Conservation (phyloP, 2,888 invertebrate genomes). For the Eristalis pertinax region DNA sequence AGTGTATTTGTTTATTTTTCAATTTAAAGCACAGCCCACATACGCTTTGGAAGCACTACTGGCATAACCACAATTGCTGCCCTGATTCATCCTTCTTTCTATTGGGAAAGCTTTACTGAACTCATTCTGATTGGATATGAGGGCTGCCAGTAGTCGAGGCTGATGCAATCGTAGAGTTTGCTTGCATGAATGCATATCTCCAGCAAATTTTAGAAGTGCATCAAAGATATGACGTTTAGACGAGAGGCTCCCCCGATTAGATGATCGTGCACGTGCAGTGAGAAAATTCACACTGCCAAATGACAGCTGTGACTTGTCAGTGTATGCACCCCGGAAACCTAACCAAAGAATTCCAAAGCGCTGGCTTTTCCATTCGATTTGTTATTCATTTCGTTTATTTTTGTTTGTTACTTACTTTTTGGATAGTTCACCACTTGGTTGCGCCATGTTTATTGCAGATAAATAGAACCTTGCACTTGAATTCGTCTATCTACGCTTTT, state of each 20-base stretch:
- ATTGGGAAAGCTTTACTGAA: not conserved
- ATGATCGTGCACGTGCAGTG: conserved; percentile 47
- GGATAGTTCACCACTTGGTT: conserved; percentile 78
- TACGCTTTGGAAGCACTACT: conserved; percentile 53
- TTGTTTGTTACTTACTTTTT: conserved; percentile 77
- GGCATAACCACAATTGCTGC: conserved; percentile 21
- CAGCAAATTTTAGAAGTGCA: not conserved
- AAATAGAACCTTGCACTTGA: not conserved
- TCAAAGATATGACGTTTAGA: not conserved
- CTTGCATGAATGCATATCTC: conserved; percentile 46
- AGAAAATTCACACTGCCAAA: conserved; percentile 9
- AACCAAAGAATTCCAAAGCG: conserved; percentile 38
- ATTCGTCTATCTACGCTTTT: not conserved
- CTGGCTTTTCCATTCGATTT: not conserved
- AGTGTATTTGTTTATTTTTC: not conserved
- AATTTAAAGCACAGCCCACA: conserved; percentile 22
- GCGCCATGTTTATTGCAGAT: conserved; percentile 74
- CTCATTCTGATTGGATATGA: not conserved
- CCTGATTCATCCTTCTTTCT: conserved; percentile 12
- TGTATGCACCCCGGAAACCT: conserved; percentile 47
- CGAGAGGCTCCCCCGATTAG: not conserved
- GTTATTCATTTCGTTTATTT: not conserved
- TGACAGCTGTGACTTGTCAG: conserved; percentile 56
- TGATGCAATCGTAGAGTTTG: conserved; percentile 47
- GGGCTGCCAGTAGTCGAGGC: not conserved